Evolutionary conservation across 2,113 vertebrate species (phyloP).

Genomic region (Rhabdornis inornatus): DNA sequence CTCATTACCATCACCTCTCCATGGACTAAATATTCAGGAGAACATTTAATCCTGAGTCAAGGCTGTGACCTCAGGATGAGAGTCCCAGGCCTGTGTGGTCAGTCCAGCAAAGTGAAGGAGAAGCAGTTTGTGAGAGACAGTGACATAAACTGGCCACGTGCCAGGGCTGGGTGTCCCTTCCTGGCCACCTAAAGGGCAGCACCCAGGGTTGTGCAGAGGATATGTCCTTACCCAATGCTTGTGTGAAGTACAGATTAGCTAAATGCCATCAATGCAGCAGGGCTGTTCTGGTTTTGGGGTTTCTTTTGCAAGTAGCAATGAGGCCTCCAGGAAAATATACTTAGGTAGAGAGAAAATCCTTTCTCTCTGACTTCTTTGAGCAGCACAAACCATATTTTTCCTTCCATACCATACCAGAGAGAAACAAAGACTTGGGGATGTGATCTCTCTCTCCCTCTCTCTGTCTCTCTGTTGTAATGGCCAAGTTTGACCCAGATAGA

Average conservation of each 20-base stretch:
- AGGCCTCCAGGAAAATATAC: neutral
- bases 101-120: neutral
- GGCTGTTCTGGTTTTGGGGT: too few relatives aligned
- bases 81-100: neutral
- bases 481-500: neutral
- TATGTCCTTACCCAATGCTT: neutral
- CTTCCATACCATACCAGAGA: neutral
- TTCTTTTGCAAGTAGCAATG: neutral
- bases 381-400: neutral
- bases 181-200: neutral
- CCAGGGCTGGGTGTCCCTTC: neutral
- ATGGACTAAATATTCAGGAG: neutral
- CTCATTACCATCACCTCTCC: neutral
- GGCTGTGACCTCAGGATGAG: neutral
- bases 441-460: neutral
- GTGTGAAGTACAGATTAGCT: neutral
- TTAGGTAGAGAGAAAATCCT: neutral
- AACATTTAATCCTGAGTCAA: neutral
- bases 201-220: neutral
- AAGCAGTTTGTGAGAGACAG: neutral
- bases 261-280: neutral
- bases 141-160: fast-evolving
- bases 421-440: neutral
- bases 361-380: neutral
- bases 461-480: neutral